Conservation (phyloP, 2,113 vertebrate species). For the Muscicapa adusta region DNA sequence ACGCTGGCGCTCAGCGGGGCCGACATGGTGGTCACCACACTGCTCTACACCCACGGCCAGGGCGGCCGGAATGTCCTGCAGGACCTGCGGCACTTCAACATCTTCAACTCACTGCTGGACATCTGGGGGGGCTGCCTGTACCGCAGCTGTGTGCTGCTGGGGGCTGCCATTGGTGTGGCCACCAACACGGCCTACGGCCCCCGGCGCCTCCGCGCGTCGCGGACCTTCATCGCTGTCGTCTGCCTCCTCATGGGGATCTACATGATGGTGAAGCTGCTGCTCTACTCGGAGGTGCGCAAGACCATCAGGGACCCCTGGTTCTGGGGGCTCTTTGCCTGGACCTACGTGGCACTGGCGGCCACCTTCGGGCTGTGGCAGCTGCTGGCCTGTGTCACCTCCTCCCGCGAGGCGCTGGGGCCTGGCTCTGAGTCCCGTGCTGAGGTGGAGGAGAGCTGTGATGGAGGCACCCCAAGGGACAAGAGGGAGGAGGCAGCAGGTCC, state of each 20-base stretch:
- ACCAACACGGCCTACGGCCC: slow-evolving; percentile 82
- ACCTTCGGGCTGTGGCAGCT: slow-evolving; percentile 80
- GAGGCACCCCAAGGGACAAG: neutral
- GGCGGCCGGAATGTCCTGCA: slow-evolving; percentile 66
- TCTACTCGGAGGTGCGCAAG: slow-evolving; percentile 81
- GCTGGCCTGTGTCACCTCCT: slow-evolving; percentile 68
- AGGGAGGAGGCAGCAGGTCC: slow-evolving; percentile 74
- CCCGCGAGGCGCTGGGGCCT: slow-evolving; percentile 39
- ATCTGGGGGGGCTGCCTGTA: slow-evolving; percentile 85
- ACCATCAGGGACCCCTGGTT: slow-evolving; percentile 83
- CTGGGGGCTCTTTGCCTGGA: slow-evolving; percentile 88
- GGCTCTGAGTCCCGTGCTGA: neutral
- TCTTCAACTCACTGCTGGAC: slow-evolving; percentile 83
- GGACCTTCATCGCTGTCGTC: slow-evolving; percentile 70
- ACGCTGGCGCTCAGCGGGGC: slow-evolving; percentile 72
- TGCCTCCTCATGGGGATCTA: slow-evolving; percentile 82
- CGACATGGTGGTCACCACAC: slow-evolving; percentile 79
- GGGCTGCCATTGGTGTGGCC: slow-evolving; percentile 82
- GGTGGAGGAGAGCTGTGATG: slow-evolving; percentile 36
- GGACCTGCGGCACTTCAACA: slow-evolving; percentile 80
- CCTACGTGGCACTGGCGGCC: slow-evolving; percentile 72
- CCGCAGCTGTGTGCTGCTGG: slow-evolving; percentile 81
- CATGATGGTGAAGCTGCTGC: slow-evolving; percentile 85
- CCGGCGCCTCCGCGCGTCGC: slow-evolving; percentile 67
- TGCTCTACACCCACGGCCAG: slow-evolving; percentile 80